Percentiles rank a stretch among this genome's conserved stretches.
Evolutionary conservation across 35 echinoderm and acorn worm species (phyloP).

Genomic region (Heliocidaris erythrogramma): DNA sequence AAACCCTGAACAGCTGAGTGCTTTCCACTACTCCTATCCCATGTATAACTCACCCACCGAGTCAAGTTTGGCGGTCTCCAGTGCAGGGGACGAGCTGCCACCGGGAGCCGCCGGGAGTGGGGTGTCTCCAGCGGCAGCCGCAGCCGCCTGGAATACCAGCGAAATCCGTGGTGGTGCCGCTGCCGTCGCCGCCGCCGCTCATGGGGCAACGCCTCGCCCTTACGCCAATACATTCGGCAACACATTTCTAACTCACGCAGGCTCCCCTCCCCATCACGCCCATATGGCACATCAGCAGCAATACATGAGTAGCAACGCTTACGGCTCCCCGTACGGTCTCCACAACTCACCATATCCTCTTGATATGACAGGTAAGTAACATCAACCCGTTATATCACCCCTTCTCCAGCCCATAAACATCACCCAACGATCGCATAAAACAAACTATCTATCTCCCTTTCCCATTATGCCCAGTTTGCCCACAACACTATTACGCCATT

Average conservation of each 20-base stretch:
- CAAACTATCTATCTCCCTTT: conserved; percentile 20
- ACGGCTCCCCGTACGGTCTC: conserved; percentile 37
- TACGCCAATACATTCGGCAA: conserved; percentile 45
- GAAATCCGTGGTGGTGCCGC: conserved; percentile 20
- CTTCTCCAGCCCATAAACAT: conserved; percentile 41
- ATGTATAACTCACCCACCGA: conserved; percentile 35
- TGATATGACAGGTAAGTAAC: conserved; percentile 51
- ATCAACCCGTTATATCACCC: conserved; percentile 34
- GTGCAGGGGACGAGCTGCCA: conserved; percentile 1
- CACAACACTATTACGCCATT: not conserved
- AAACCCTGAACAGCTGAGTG: conserved; percentile 21
- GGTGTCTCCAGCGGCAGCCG: conserved; percentile 37
- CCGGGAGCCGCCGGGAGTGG: conserved; percentile 32
- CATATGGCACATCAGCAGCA: conserved; percentile 45
- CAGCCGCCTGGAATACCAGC: conserved; percentile 19
- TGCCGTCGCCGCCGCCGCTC: not conserved
- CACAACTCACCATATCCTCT: conserved; percentile 47
- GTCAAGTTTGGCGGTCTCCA: conserved; percentile 39
- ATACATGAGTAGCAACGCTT: conserved; percentile 43
- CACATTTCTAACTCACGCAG: conserved; percentile 37
- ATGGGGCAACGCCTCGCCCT: conserved; percentile 37
- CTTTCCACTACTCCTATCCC: conserved; percentile 42
- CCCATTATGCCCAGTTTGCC: conserved; percentile 8
- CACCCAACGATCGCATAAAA: conserved; percentile 47
- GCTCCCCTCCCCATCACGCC: conserved; percentile 39